These are phyloP conservation scores for Ophion ellenae DNA, from an alignment of 2,888 invertebrate genomes.

Conservation along the genomic window DNA sequence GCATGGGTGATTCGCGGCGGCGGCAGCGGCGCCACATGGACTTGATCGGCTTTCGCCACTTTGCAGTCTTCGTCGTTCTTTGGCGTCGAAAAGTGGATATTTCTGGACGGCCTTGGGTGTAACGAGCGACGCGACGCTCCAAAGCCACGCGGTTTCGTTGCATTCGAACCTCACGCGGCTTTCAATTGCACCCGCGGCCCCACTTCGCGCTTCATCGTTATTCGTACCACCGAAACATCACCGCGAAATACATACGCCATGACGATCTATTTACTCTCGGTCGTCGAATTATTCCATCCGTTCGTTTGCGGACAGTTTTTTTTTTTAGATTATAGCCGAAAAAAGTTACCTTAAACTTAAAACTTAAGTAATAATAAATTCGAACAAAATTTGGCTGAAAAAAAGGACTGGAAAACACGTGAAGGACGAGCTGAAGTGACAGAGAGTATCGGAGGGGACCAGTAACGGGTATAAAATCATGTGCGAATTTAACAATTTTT, in stretches of 20 bases:
- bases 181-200: constrained; percentile 44
- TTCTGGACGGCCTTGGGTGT: constrained; percentile 69
- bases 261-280: neutral
- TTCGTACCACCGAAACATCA: neutral
- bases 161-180: constrained; percentile 39
- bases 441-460: too few relatives aligned
- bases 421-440: too few relatives aligned
- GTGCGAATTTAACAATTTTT: too few relatives aligned
- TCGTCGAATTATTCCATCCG: neutral
- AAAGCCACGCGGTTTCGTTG: constrained; percentile 57
- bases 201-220: constrained; percentile 26
- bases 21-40: constrained; percentile 57
- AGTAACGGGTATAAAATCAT: too few relatives aligned
- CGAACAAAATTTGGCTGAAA: too few relatives aligned
- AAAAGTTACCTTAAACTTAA: too few relatives aligned
- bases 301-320: neutral
- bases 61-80: constrained; percentile 64
- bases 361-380: too few relatives aligned
- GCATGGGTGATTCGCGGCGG: constrained; percentile 62
- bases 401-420: too few relatives aligned
- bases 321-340: neutral
- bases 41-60: constrained; percentile 67
- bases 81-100: constrained; percentile 67
- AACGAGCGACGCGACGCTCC: constrained; percentile 68
- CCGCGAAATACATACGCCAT: neutral